Evolutionary conservation across 2,888 invertebrate species (phyloP), one percentile per base, ranked within the genome.

Genomic region (Chloroclysta siterata): DNA sequence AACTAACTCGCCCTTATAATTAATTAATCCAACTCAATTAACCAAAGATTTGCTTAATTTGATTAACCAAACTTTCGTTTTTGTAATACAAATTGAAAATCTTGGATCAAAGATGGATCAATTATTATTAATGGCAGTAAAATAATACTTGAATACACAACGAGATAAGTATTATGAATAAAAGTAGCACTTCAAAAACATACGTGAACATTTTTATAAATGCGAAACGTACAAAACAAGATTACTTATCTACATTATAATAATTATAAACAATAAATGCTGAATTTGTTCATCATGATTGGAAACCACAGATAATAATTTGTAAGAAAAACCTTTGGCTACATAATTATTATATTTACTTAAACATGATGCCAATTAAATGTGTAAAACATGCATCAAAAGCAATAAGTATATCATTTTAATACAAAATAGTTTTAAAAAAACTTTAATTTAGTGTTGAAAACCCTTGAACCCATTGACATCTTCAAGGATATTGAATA

Each of bases 81-180:
- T 11, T 39, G 36, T 4, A 3, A 2, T 11, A 11, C 11, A 39
- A 3, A 11, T 8, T 39, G 10, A 2, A 3, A 11, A 46, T 46
- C 2, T 46, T 15, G 1, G 33, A 33, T 17, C 17, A 46, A 36
- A 33, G 46, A 47, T 47, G 7, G 47, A 48, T 15, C 11, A 48
- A 44, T 14, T 48, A 41, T 15, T 28, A 28, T 46, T 3, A 29
- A 48, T 28, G 39, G 41, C 41, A n/a, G 5, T 55, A 65, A 62
- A 64, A 63, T 68, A 77, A 81, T 77, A 80, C 74, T 76, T 71
- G 68, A 72, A 65, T 65, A 69, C 63, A 63, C 61, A 57, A 56
- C 52, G 62, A 61, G 46, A n/a, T 6, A 63, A 63, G 58, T 53
- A n/a, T n/a, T 22, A 64, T 59, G 56, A 53, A 61, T 60, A 64